Percentiles rank a stretch among this genome's conserved stretches.
Evolutionary conservation across 2,797 vertebrate genomes (phyloP).

Genomic region (Poeciliopsis gracilis): DNA sequence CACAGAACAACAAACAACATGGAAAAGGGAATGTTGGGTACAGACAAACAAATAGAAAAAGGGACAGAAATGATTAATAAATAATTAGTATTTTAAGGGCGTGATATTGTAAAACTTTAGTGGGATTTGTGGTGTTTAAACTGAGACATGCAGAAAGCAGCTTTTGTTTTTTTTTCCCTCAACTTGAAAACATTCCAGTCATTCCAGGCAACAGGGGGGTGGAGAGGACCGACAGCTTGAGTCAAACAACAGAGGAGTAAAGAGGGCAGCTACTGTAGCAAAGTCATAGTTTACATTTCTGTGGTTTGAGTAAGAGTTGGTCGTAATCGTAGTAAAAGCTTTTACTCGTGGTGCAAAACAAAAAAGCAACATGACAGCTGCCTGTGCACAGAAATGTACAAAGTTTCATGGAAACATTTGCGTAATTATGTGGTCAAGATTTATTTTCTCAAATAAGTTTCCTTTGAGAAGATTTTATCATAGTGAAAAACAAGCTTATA

Average conservation of each 20-base stretch:
- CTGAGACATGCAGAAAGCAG: slow-evolving; percentile 73
- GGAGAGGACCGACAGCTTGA: slow-evolving; percentile 56
- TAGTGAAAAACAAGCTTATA: slow-evolving; percentile 13
- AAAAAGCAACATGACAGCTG: slow-evolving; percentile 12
- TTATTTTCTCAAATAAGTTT: too few species aligned
- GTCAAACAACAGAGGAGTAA: slow-evolving; percentile 62
- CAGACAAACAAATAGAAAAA: slow-evolving; percentile 34
- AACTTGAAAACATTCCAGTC: slow-evolving; percentile 83
- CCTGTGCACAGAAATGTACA: slow-evolving; percentile 7
- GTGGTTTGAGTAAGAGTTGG: slow-evolving; percentile 65
- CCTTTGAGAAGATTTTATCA: slow-evolving; percentile 4
- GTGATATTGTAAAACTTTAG: slow-evolving; percentile 18
- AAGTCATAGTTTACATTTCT: slow-evolving; percentile 74
- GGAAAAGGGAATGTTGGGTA: not conserved
- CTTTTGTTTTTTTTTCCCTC: slow-evolving; percentile 66
- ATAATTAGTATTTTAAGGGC: not conserved
- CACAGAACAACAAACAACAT: slow-evolving; percentile 6
- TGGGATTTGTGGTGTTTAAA: slow-evolving; percentile 33
- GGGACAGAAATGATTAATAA: slow-evolving; percentile 5
- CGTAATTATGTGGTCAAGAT: slow-evolving; percentile 10
- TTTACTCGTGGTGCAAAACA: slow-evolving; percentile 16
- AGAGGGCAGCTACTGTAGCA: slow-evolving; percentile 33
- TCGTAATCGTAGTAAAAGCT: slow-evolving; percentile 42
- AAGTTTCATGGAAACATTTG: not conserved
- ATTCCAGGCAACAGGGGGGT: slow-evolving; percentile 82